These are phyloP conservation scores for Mustela lutreola DNA, from an alignment of 2,113 vertebrate genomes.

Conservation along the genomic window DNA sequence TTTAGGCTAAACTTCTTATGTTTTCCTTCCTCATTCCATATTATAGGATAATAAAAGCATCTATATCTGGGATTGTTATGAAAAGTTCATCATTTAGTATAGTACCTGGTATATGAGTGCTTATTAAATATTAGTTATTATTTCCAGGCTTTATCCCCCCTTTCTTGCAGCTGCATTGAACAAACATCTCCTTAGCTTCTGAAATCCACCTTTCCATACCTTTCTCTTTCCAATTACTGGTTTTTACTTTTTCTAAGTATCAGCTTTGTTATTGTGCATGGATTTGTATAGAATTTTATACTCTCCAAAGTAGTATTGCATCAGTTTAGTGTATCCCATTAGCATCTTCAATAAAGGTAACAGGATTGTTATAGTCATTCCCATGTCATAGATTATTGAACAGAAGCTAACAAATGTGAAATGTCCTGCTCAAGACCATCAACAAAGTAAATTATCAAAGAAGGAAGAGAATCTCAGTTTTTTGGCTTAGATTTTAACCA, in stretches of 20 bases:
- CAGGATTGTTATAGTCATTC: background rate
- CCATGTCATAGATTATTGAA: background rate
- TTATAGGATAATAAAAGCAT: conserved; percentile 29
- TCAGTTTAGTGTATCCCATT: background rate
- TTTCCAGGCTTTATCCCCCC: background rate
- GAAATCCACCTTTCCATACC: background rate
- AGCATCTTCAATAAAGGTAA: conserved; percentile 41
- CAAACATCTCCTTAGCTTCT: background rate
- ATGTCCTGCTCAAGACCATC: background rate
- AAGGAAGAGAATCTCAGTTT: background rate
- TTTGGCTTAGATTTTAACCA: background rate
- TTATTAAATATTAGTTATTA: background rate
- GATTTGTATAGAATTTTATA: background rate
- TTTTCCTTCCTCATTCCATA: conserved; percentile 1
- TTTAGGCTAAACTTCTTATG: background rate
- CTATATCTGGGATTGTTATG: background rate
- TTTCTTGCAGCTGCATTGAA: background rate
- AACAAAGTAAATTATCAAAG: background rate
- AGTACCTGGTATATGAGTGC: background rate
- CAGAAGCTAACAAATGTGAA: background rate
- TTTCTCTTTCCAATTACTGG: conserved; percentile 4
- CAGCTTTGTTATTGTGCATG: background rate
- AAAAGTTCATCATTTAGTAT: background rate
- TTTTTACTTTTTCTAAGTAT: conserved; percentile 1
- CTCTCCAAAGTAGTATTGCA: background rate